phyloP scores from a whole-genome alignment of 2,113 vertebrate genomes.

The Peromyscus leucopus region DNA sequence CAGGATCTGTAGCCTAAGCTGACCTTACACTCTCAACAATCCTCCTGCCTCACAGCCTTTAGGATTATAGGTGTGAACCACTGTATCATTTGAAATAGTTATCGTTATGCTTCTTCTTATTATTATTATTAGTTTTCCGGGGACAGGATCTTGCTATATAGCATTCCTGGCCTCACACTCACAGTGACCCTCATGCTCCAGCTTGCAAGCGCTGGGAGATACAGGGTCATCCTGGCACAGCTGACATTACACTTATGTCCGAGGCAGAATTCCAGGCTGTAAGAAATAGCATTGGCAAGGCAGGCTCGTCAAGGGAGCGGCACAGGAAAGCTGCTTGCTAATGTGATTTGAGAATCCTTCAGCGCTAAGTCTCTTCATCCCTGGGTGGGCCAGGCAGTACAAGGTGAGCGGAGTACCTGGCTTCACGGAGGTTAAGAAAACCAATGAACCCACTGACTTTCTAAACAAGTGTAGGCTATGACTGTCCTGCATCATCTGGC shows the following conservation, averaged over 20 bases:
- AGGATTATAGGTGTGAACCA: not conserved
- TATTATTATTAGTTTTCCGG: not conserved
- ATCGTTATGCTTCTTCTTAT: not conserved
- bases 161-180: not conserved
- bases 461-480: not conserved
- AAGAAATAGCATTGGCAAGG: not conserved
- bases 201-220: not conserved
- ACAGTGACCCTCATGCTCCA: not conserved
- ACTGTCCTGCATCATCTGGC: not conserved
- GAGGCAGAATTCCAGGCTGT: not conserved
- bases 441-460: not conserved
- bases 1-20: not conserved
- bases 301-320: rapidly evolving
- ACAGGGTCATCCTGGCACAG: not conserved
- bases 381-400: not conserved
- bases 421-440: not conserved
- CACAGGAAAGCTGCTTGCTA: not conserved
- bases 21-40: not conserved
- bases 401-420: not conserved
- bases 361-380: not conserved
- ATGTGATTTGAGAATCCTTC: not conserved
- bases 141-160: not conserved
- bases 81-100: not conserved
- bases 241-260: too few species aligned
- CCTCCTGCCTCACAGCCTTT: not conserved